phyloP scores from a whole-genome alignment of 1,140 invertebrate genomes.

The Galleria mellonella region DNA sequence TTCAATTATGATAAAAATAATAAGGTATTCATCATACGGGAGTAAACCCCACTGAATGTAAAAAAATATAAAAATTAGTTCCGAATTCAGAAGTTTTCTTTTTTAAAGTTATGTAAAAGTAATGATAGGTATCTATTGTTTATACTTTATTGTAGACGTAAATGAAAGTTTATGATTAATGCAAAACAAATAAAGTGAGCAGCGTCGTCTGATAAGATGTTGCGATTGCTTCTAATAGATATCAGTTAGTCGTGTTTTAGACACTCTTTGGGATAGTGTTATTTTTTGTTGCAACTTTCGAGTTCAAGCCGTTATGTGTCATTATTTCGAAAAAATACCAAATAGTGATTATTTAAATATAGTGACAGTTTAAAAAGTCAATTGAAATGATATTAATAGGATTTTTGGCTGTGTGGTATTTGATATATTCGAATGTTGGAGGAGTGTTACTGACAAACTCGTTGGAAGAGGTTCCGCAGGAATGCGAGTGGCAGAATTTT shows the following conservation, averaged over 20 bases:
- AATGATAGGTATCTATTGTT: slow-evolving; percentile 6
- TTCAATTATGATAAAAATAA: too few species aligned
- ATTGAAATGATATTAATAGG: slow-evolving; percentile 60
- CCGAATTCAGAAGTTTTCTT: too few species aligned
- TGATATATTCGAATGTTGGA: slow-evolving; percentile 40
- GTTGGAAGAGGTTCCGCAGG: slow-evolving; percentile 76
- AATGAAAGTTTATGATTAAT: slow-evolving; percentile 63
- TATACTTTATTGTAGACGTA: slow-evolving; percentile 25
- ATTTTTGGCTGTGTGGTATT: slow-evolving; percentile 55
- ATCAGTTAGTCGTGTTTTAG: slow-evolving; percentile 52
- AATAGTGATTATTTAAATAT: slow-evolving; percentile 56
- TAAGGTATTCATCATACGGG: too few species aligned
- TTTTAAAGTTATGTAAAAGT: too few species aligned
- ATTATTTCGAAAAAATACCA: too few species aligned
- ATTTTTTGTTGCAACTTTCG: slow-evolving; percentile 19
- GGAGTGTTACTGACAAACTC: slow-evolving; percentile 60
- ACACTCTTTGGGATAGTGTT: slow-evolving; percentile 27
- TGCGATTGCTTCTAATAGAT: slow-evolving; percentile 43
- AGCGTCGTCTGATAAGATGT: slow-evolving; percentile 51
- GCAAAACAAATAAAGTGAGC: slow-evolving; percentile 68
- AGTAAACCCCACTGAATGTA: too few species aligned
- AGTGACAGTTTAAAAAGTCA: slow-evolving; percentile 56
- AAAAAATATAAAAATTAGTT: too few species aligned
- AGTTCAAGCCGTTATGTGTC: slow-evolving; percentile 57
- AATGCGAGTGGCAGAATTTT: slow-evolving; percentile 80